These are phyloP conservation scores for Melanostoma mellinum DNA, from an alignment of 2,888 invertebrate genomes.

Conservation along the genomic window DNA sequence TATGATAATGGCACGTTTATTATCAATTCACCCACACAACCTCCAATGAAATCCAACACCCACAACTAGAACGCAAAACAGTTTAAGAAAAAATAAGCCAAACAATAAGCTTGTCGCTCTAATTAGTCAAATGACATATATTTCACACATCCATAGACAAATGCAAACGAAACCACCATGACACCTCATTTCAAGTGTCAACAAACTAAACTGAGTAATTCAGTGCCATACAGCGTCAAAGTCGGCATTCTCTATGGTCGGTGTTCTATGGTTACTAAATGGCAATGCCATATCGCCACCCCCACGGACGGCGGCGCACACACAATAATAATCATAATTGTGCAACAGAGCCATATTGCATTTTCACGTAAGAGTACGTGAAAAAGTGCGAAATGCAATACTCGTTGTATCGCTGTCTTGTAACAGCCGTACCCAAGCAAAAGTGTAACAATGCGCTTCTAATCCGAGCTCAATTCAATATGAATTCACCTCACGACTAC, in stretches of 20 bases:
- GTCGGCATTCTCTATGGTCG: conserved; percentile 48
- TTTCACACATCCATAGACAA: conserved; percentile 39
- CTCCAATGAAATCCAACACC: conserved; percentile 51
- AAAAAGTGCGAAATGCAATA: conserved; percentile 66
- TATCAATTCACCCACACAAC: conserved; percentile 28
- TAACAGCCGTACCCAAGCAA: not conserved
- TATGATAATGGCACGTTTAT: conserved; percentile 26
- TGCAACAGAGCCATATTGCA: conserved; percentile 51
- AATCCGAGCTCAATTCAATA: conserved; percentile 35
- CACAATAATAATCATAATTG: conserved; percentile 34
- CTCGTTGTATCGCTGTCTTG: conserved; percentile 16
- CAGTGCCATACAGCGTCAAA: conserved; percentile 33
- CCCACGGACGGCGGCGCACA: not conserved
- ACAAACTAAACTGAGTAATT: conserved; percentile 59
- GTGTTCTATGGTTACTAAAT: not conserved
- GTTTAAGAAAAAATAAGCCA: not conserved
- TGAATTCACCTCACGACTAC: conserved; percentile 51
- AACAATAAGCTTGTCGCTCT: conserved; percentile 66
- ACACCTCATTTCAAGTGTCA: conserved; percentile 68
- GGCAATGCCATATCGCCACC: conserved; percentile 27
- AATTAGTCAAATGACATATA: conserved; percentile 67
- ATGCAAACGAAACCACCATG: conserved; percentile 52
- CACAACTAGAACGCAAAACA: conserved; percentile 42
- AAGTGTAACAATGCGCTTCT: conserved; percentile 28
- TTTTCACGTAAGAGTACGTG: conserved; percentile 35